Percentiles rank a stretch among this genome's conserved stretches.
Conservation (phyloP, 2,113 vertebrate genomes). For the Heteronetta atricapilla region DNA sequence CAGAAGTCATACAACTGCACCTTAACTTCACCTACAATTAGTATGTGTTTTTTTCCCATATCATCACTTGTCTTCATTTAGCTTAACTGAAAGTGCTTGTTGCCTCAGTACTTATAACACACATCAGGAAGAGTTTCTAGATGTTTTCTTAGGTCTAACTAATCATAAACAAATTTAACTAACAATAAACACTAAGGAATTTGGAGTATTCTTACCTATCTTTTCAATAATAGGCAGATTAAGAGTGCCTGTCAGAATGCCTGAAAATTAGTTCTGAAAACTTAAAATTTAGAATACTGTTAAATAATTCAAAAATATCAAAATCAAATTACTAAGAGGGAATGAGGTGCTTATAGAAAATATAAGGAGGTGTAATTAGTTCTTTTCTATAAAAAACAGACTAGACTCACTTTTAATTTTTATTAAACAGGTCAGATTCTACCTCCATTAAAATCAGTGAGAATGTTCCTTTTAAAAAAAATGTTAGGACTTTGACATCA, state of each 20-base stretch:
- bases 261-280: not conserved
- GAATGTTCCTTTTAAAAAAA: not conserved
- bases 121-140: not conserved
- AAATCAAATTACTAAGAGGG: not conserved
- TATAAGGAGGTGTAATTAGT: not conserved
- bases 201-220: not conserved
- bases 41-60: not conserved
- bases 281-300: not conserved
- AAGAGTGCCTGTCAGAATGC: not conserved
- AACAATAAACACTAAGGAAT: not conserved
- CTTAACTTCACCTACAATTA: not conserved
- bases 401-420: not conserved
- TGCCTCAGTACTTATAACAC: not conserved
- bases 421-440: not conserved
- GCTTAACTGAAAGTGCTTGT: not conserved
- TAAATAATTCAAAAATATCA: not conserved
- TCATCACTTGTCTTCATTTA: not conserved
- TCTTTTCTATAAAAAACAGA: not conserved
- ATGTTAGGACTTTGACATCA: not conserved
- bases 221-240: not conserved
- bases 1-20: not conserved
- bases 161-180: slow-evolving; percentile 1
- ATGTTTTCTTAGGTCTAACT: not conserved
- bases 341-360: not conserved
- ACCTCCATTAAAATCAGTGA: not conserved